Conservation (phyloP, 37 sponge, comb jelly and placozoan genomes). For the Diacarnus erythraeanus region DNA sequence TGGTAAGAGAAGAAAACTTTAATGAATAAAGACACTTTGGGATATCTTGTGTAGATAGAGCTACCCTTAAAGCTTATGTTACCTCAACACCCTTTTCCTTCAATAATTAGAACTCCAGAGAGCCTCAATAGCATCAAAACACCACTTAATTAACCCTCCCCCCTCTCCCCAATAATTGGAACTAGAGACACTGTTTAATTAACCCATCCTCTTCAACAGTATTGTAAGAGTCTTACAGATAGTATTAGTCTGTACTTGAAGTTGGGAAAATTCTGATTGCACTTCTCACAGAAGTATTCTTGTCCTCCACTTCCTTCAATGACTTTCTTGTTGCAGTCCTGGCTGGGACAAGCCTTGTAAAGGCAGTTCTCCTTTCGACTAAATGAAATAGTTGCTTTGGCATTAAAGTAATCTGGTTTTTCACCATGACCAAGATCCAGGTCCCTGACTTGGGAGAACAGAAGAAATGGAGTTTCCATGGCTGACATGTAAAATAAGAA, state of each 20-base stretch:
- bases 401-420: constrained; percentile 81
- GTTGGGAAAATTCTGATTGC: constrained; percentile 69
- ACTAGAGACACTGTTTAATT: no score
- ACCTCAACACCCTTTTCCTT: no score
- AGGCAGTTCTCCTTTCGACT: constrained; percentile 81
- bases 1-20: constrained; percentile 16
- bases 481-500: neutral
- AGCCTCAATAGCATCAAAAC: no score
- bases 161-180: no score
- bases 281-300: constrained; percentile 88
- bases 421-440: constrained; percentile 74
- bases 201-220: no score
- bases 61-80: no score
- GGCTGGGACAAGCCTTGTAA: constrained; percentile 81
- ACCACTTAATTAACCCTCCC: no score
- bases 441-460: constrained; percentile 59
- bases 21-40: neutral
- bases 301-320: constrained; percentile 44
- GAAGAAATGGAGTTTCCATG: constrained; percentile 16
- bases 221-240: constrained; percentile 65
- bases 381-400: constrained; percentile 57
- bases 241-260: constrained; percentile 88
- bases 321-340: constrained; percentile 91
- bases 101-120: no score
- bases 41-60: no score